Conservation (phyloP, 2,113 vertebrate species). For the Psettodes erumei region DNA sequence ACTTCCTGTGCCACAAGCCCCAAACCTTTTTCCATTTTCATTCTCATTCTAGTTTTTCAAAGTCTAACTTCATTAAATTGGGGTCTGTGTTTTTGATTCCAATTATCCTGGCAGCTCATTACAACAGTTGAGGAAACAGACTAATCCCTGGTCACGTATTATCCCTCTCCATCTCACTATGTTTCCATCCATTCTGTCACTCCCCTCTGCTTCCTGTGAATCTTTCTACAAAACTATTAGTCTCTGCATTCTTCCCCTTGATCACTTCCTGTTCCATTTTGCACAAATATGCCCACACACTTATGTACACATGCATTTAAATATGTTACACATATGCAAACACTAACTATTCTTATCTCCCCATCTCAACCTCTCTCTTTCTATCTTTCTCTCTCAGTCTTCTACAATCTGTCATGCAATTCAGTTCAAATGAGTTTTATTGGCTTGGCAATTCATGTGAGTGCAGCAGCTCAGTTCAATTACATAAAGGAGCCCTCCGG, state of each 20-base stretch:
- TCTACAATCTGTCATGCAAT: constrained; percentile 62
- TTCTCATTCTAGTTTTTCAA: constrained; percentile 52
- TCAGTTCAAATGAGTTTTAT: constrained; percentile 80
- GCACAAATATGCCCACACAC: neutral
- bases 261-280: constrained; percentile 10
- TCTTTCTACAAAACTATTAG: constrained; percentile 13
- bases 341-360: constrained; percentile 30
- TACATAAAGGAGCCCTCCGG: constrained; percentile 70
- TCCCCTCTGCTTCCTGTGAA: constrained; percentile 30
- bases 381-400: constrained; percentile 28
- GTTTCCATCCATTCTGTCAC: constrained; percentile 41
- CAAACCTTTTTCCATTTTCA: constrained; percentile 44
- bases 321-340: constrained; percentile 32
- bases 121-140: constrained; percentile 61
- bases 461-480: constrained; percentile 75
- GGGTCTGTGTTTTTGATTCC: constrained; percentile 68
- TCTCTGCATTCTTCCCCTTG: neutral
- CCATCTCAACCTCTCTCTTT: constrained; percentile 24
- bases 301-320: neutral
- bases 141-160: constrained; percentile 66
- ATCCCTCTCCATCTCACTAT: constrained; percentile 32
- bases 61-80: constrained; percentile 75
- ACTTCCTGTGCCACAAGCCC: constrained; percentile 23
- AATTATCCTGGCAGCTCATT: constrained; percentile 81
- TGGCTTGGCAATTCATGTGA: constrained; percentile 75